phyloP scores from a whole-genome alignment of 1,140 invertebrate genomes.

The Drosophila lowei region DNA sequence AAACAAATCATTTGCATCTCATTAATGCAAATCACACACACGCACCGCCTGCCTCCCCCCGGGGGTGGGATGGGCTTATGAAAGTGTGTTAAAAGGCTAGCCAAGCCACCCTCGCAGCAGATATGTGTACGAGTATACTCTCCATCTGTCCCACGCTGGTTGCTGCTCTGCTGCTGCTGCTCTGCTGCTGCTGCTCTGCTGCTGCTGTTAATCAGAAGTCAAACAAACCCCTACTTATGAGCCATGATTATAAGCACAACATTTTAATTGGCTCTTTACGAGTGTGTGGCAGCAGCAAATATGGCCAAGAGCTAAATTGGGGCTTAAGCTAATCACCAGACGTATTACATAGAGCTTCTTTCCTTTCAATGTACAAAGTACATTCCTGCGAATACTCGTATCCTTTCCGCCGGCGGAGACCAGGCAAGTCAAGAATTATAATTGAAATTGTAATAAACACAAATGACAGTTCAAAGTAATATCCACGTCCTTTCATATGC shows the following conservation, averaged over 20 bases:
- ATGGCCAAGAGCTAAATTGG: slow-evolving; percentile 16
- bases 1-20: slow-evolving; percentile 77
- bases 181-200: slow-evolving; percentile 41
- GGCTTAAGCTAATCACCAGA: slow-evolving; percentile 1
- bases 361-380: not conserved
- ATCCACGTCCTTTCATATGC: not conserved
- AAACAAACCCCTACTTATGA: slow-evolving; percentile 70
- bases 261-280: slow-evolving; percentile 45
- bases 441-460: slow-evolving; percentile 20
- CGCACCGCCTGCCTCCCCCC: not conserved
- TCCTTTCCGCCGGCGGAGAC: not conserved
- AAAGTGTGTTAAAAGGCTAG: slow-evolving; percentile 62
- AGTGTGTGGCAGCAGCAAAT: slow-evolving; percentile 27
- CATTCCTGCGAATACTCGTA: no score
- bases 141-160: not conserved
- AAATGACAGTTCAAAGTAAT: slow-evolving; percentile 20
- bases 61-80: not conserved
- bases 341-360: not conserved
- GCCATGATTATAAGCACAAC: slow-evolving; percentile 59
- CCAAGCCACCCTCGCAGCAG: slow-evolving; percentile 35
- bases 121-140: not conserved
- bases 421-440: slow-evolving; percentile 1
- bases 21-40: slow-evolving; percentile 64
- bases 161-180: slow-evolving; percentile 33
- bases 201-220: slow-evolving; percentile 64